Base-by-base conservation (phyloP, 2,888 invertebrate genomes). In the Ephialtes manifestator region DNA sequence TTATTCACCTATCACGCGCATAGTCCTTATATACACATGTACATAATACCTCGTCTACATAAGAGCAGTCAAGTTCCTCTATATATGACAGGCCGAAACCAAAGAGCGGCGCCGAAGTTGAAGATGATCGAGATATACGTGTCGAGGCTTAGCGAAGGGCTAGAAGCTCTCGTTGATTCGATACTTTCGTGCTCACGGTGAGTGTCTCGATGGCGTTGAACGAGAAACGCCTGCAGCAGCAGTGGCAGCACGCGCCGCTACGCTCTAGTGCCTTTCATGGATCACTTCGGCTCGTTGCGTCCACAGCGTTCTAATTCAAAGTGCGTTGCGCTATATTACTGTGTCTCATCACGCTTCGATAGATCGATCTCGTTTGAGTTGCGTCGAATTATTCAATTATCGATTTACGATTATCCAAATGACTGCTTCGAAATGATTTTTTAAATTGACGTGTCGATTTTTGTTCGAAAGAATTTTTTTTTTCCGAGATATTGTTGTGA, bases 1-100 rank as follows among this genome's bases (percentile, higher is more conserved):
- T 68, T 75, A 75, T 81, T 81, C 81, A 81, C 81, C 81, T 68
- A 81, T 75, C 76, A 67, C 77, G 72, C 84, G 58, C 77, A 77
- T 76, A n/a, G 60, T 70, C 60, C 46, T 55, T 35, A 35, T 35
- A 35, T 35, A 35, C 4, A 35, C 4, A 7, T 35, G 10, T 72
- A 43, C 5, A 35, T 31, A 67, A 65, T 55, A 24, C 51, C 74
- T 55, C 74, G 55, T 74, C 43, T 15, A 13, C 35, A 20, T 46
- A 74, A 74, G 67, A 81, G 58, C 35, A 46, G 31, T 31, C 31
- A 58, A 39, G 39, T 67, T 60, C 35, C 15, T 53, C 18, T 31
- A 8, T 11, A 20, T 28, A 43, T 13, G 8, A n/a, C 39, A 39
- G 55, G 28, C 18, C 35, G n/a, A 55, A 28, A 55, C 55, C 28